Evolutionary conservation across 2,797 vertebrate genomes (phyloP).

Genomic region (Antennarius maculatus): DNA sequence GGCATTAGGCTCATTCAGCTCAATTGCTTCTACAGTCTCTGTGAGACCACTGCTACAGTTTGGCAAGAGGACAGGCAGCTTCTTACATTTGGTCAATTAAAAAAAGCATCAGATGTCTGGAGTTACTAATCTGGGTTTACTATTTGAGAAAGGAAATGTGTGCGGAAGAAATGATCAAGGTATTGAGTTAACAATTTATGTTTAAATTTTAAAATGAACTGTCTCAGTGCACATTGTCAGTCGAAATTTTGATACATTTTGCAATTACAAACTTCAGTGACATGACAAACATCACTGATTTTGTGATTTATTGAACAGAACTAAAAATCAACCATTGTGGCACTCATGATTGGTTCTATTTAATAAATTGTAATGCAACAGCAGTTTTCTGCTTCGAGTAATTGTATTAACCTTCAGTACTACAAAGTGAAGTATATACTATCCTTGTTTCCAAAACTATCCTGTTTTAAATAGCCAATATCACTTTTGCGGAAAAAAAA

Average conservation of each 20-base stretch:
- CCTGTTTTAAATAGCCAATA: neutral
- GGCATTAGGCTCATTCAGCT: slow-evolving; percentile 72
- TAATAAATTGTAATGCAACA: neutral
- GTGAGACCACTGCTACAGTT: slow-evolving; percentile 62
- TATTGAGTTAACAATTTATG: slow-evolving; percentile 1
- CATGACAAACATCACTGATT: neutral
- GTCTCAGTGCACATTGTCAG: no score
- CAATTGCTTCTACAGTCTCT: slow-evolving; percentile 67
- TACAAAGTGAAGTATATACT: neutral
- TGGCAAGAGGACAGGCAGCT: slow-evolving; percentile 59
- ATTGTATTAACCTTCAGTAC: neutral
- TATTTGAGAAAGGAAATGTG: neutral
- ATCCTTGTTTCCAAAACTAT: neutral
- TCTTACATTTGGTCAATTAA: slow-evolving; percentile 66
- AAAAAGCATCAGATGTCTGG: slow-evolving; percentile 48
- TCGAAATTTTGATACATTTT: no score
- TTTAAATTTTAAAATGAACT: slow-evolving; percentile 1
- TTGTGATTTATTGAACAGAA: neutral
- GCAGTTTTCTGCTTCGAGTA: neutral
- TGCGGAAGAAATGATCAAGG: neutral
- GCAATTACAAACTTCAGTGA: no score
- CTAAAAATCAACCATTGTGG: neutral
- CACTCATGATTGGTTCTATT: neutral
- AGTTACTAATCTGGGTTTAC: neutral
- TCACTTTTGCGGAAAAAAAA: no score